Conservation (phyloP, 2,888 invertebrate genomes). For the Sialis lutaria region DNA sequence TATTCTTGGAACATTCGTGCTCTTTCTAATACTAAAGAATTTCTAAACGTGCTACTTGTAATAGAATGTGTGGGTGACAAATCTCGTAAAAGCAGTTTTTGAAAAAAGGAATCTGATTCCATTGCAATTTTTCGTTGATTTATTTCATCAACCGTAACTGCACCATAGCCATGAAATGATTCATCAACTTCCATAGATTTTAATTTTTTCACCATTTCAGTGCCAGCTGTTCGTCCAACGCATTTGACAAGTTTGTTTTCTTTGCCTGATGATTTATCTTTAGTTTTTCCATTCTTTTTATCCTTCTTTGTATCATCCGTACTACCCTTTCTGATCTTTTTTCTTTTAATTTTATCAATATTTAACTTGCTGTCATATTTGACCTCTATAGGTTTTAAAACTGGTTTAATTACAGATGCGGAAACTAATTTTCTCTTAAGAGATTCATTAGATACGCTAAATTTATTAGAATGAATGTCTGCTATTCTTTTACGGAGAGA, state of each 20-base stretch:
- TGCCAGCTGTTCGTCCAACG: slow-evolving; percentile 17
- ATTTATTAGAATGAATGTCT: neutral
- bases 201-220: slow-evolving; percentile 14
- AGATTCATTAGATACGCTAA: neutral
- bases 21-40: slow-evolving; percentile 47
- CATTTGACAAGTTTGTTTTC: slow-evolving; percentile 13
- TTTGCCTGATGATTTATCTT: slow-evolving; percentile 14
- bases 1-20: slow-evolving; percentile 48
- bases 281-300: slow-evolving; percentile 15
- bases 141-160: slow-evolving; percentile 27
- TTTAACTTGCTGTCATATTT: slow-evolving; percentile 6
- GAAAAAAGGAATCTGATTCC: slow-evolving; percentile 49
- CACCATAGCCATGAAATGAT: slow-evolving; percentile 4
- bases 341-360: slow-evolving; percentile 12
- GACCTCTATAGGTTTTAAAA: slow-evolving; percentile 3
- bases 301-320: slow-evolving; percentile 14
- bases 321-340: slow-evolving; percentile 20
- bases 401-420: neutral
- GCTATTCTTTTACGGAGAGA: neutral
- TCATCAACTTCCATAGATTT: slow-evolving; percentile 12
- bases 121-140: slow-evolving; percentile 38
- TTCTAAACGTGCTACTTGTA: slow-evolving; percentile 22
- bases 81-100: slow-evolving; percentile 46
- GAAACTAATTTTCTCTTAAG: neutral
- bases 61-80: slow-evolving; percentile 23